These are phyloP conservation scores for Anguilla rostrata DNA, from an alignment of 2,113 vertebrate species.

Conservation along the genomic window DNA sequence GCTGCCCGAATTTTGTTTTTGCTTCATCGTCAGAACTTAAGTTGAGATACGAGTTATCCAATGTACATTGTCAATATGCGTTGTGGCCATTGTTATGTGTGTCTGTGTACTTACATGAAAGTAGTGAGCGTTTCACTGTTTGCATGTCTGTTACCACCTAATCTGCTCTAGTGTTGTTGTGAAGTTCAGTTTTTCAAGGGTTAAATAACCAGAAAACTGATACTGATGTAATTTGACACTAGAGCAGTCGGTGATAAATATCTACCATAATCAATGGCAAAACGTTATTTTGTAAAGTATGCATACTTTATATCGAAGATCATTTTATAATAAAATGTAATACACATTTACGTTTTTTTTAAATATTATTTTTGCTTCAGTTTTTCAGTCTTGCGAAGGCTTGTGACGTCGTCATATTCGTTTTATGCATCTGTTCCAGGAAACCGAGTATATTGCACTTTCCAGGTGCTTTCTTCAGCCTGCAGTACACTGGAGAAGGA, in stretches of 20 bases:
- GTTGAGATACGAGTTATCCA: not conserved
- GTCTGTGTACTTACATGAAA: constrained; percentile 31
- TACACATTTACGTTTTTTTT: constrained; percentile 28
- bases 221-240: constrained; percentile 86
- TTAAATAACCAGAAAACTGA: constrained; percentile 82
- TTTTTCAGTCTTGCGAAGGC: not conserved
- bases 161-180: constrained; percentile 77
- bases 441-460: not conserved
- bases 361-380: not conserved
- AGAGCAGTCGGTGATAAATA: constrained; percentile 57
- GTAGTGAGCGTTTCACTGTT: constrained; percentile 19
- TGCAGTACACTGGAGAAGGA: not conserved
- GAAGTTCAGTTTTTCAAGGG: constrained; percentile 95
- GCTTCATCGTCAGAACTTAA: not conserved
- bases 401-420: too few species aligned
- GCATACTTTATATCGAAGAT: constrained; percentile 71
- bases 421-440: not conserved
- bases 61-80: constrained; percentile 34
- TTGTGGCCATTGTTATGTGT: constrained; percentile 11
- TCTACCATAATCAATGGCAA: constrained; percentile 58
- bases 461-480: not conserved
- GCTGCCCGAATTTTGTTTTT: not conserved
- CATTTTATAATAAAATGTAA: constrained; percentile 68
- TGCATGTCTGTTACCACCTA: constrained; percentile 40
- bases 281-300: constrained; percentile 70